Evolutionary conservation across 2,888 invertebrate species (phyloP), one percentile per base, ranked within the genome.

Genomic region (Sceliomorpha sp.): DNA sequence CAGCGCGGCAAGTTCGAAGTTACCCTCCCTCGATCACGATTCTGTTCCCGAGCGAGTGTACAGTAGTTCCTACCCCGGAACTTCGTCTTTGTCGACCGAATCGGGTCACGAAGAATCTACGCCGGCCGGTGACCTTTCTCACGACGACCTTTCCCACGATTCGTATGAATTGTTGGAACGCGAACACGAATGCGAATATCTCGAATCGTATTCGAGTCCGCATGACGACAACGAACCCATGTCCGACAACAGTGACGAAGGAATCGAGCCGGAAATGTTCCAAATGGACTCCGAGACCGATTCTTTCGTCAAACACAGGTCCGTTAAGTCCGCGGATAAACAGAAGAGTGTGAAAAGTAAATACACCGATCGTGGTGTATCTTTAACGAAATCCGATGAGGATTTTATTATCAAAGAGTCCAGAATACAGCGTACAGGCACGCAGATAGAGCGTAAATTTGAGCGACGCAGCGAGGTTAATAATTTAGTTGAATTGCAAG

Each of bases 71-170:
- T 96, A 95, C 87, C 96, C 96, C 13, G 96, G 96, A 56, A 95
- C 94, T 47, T 92, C 92, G 2, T 92, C 93, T 58, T 86, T 91
- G 66, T 91, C 91, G 24, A 93, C 92, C 82, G 91, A 92, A 81
- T 92, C 92, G 20, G 87, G 88, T 44, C 88, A 87, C 78, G 90
- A 92, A 77, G 93, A 93, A 77, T 90, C 91, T 78, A 91, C 91
- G n/a, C 91, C 91, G 9, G 89, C 91, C 60, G 92, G 92, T 73
- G 92, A 92, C 76, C 89, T 93, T 66, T 95, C 95, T 6, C 95
- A 95, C 86, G 96, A 96, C 84, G 96, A 96, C 89, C 89, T 96
- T 20, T 95, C 96, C 24, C 96, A 96, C 86, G 96, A 96, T 86
- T 96, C 95, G 79, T 96, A 96, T 87, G 96, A 96, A 86, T 89